Evolutionary conservation across 2,113 vertebrate species (phyloP).

Genomic region (Bubo blakistoni): DNA sequence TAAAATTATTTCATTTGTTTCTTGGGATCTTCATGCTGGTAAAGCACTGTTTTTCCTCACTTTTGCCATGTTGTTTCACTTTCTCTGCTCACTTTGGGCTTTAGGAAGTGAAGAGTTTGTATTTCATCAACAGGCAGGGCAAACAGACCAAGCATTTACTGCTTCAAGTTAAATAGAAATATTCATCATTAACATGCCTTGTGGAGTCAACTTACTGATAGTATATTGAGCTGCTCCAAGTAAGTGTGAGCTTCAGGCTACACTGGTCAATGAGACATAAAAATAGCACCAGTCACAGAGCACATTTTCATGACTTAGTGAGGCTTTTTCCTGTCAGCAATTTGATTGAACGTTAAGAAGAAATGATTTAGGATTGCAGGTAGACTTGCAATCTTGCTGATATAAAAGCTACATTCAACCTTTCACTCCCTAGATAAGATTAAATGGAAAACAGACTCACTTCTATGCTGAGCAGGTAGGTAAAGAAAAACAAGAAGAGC

Average conservation of each 20-base stretch:
- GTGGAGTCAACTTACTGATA: background rate
- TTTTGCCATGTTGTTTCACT: background rate
- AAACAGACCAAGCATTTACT: background rate
- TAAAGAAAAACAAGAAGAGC: constrained; percentile 32
- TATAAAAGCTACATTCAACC: background rate
- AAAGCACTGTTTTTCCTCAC: background rate
- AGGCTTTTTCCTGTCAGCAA: constrained; percentile 26
- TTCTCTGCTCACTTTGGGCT: background rate
- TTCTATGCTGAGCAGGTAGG: constrained; percentile 21
- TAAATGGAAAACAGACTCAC: constrained; percentile 29
- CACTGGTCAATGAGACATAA: constrained; percentile 34
- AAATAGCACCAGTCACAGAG: constrained; percentile 28
- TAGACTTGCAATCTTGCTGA: constrained; percentile 1
- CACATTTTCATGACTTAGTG: constrained; percentile 16
- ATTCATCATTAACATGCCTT: background rate
- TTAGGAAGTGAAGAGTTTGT: background rate
- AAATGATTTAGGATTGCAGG: constrained; percentile 4
- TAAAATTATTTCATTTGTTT: background rate
- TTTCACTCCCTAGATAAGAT: background rate
- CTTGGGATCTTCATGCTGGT: background rate
- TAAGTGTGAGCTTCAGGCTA: background rate
- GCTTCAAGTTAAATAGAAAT: constrained; percentile 11
- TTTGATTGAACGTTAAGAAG: background rate
- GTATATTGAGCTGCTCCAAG: background rate
- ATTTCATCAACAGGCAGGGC: background rate